Evolutionary conservation across 2,888 invertebrate species (phyloP).

Genomic region (Linnaemya tessellans): DNA sequence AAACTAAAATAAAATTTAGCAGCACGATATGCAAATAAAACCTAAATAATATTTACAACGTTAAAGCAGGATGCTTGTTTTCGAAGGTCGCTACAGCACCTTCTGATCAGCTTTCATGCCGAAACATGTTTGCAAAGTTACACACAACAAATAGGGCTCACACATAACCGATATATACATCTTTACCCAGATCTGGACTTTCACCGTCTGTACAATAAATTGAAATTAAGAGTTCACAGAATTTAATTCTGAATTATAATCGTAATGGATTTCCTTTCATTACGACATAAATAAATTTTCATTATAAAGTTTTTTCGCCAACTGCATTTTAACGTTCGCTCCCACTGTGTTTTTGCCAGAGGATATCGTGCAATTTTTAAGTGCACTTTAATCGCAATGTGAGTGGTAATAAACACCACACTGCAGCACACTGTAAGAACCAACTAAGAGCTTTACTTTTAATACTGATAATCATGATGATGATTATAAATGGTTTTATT

Average conservation of each 20-base stretch:
- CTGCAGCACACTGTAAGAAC: not conserved
- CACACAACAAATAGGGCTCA: too few relatives aligned
- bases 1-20: too few relatives aligned
- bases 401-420: constrained; percentile 1
- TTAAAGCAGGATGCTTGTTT: too few relatives aligned
- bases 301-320: not conserved
- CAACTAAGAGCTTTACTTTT: constrained; percentile 5
- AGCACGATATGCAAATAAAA: too few relatives aligned
- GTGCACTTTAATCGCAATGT: constrained; percentile 1
- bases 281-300: not conserved
- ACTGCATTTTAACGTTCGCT: too few relatives aligned
- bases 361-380: not conserved
- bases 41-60: too few relatives aligned
- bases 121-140: too few relatives aligned
- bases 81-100: too few relatives aligned
- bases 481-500: constrained; percentile 56
- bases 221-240: not conserved
- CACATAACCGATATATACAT: too few relatives aligned
- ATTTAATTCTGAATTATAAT: too few relatives aligned
- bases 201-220: not conserved
- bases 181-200: too few relatives aligned
- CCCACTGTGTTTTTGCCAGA: not conserved
- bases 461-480: not conserved
- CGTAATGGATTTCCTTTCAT: not conserved
- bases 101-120: too few relatives aligned